Evolutionary conservation across 1,140 invertebrate species (phyloP).

Genomic region (Lethocerus indicus): DNA sequence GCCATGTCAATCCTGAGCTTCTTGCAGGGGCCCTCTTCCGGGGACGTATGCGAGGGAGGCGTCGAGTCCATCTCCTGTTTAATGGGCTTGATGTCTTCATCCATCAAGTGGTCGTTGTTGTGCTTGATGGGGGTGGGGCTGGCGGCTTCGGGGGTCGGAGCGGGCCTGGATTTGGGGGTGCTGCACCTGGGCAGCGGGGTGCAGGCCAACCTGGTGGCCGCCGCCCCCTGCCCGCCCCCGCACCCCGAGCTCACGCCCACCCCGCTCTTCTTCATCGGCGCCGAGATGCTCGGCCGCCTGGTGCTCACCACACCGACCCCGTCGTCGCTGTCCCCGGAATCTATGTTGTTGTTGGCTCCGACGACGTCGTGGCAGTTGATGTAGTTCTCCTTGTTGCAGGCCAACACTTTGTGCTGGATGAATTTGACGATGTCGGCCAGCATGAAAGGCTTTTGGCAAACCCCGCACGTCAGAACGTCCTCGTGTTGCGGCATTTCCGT

Average conservation of each 20-base stretch:
- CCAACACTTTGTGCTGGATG: constrained; percentile 86
- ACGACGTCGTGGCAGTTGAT: constrained; percentile 25
- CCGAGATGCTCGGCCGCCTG: constrained; percentile 51
- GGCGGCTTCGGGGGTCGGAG: constrained; percentile 28
- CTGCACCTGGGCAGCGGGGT: constrained; percentile 32
- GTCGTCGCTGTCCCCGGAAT: constrained; percentile 18
- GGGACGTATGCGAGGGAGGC: constrained; percentile 26
- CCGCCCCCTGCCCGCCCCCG: constrained; percentile 12
- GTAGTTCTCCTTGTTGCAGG: constrained; percentile 63
- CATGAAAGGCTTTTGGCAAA: constrained; percentile 77
- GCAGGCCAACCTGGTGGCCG: constrained; percentile 32
- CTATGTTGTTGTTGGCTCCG: constrained; percentile 23
- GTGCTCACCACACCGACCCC: constrained; percentile 40
- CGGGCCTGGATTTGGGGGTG: constrained; percentile 29
- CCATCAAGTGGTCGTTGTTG: no score
- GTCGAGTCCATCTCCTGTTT: constrained; percentile 47
- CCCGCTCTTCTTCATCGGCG: constrained; percentile 47
- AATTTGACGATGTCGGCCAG: constrained; percentile 85
- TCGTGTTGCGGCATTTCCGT: constrained; percentile 42
- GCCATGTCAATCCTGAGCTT: constrained; percentile 54
- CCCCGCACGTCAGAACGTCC: constrained; percentile 83
- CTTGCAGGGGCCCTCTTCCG: constrained; percentile 37
- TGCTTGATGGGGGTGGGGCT: constrained; percentile 34
- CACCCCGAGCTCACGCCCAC: no score
- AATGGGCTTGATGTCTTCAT: constrained; percentile 41